These are phyloP conservation scores for Callaeas wilsoni DNA, from an alignment of 2,113 vertebrate genomes.

Conservation along the genomic window DNA sequence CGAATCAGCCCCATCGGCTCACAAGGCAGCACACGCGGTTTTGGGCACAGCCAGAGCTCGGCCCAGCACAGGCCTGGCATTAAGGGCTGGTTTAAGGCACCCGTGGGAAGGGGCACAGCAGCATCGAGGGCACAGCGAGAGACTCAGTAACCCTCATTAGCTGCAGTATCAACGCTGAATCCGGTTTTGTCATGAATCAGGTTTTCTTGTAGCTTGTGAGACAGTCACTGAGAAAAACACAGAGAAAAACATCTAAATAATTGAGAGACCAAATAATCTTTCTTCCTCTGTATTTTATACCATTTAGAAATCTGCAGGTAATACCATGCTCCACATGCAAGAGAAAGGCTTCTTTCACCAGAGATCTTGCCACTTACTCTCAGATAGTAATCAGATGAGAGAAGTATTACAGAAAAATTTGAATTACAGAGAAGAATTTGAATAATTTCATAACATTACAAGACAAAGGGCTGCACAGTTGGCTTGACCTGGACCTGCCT, in stretches of 20 bases:
- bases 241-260: neutral
- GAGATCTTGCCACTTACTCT: neutral
- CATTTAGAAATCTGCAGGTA: neutral
- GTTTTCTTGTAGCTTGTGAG: neutral
- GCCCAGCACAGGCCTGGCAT: neutral
- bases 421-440: neutral
- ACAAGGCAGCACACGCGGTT: neutral
- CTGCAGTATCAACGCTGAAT: neutral
- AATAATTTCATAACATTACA: neutral
- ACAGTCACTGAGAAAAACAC: neutral
- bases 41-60: neutral
- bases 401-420: neutral
- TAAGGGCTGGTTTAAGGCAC: neutral
- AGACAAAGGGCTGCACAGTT: rapidly evolving
- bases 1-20: neutral
- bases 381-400: neutral
- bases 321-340: neutral
- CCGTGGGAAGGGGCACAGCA: neutral
- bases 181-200: neutral
- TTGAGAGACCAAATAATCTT: neutral
- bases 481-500: neutral
- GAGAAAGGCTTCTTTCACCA: neutral
- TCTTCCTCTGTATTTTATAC: neutral
- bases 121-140: neutral
- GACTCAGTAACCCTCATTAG: too few species aligned